Evolutionary conservation across 2,113 vertebrate genomes (phyloP).

Genomic region (Garra rufa): DNA sequence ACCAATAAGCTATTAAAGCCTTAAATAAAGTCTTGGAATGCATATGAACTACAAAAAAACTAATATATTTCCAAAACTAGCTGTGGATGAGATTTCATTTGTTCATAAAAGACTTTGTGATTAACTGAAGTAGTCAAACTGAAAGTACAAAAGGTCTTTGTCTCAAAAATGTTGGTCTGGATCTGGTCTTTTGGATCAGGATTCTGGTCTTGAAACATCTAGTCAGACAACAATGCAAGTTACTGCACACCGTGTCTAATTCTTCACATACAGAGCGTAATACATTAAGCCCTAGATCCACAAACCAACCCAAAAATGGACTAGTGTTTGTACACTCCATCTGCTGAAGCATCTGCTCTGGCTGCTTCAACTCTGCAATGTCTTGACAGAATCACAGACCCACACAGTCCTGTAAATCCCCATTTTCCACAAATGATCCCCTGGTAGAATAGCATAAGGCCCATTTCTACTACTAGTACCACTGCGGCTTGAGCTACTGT

Average conservation of each 20-base stretch:
- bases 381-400: slow-evolving; percentile 15
- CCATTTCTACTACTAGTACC: neutral
- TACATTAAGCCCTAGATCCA: slow-evolving; percentile 4
- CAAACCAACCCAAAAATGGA: slow-evolving; percentile 9
- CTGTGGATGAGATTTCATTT: neutral
- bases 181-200: neutral
- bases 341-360: slow-evolving; percentile 54
- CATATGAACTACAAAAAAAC: neutral
- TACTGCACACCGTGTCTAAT: neutral
- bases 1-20: neutral
- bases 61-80: neutral
- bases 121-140: neutral
- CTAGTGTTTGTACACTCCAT: slow-evolving; percentile 43
- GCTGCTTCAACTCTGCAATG: slow-evolving; percentile 36
- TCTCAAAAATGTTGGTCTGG: neutral
- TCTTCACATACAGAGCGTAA: slow-evolving; percentile 4
- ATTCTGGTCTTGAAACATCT: neutral
- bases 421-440: slow-evolving; percentile 34
- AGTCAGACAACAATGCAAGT: neutral
- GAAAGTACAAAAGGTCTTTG: neutral
- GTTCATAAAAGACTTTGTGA: neutral
- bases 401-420: slow-evolving; percentile 20
- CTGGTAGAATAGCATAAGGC: neutral
- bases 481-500: neutral
- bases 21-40: neutral